Evolutionary conservation across 2,888 invertebrate species (phyloP), one percentile per base, ranked within the genome.

Genomic region (Aspidiotus destructor): DNA sequence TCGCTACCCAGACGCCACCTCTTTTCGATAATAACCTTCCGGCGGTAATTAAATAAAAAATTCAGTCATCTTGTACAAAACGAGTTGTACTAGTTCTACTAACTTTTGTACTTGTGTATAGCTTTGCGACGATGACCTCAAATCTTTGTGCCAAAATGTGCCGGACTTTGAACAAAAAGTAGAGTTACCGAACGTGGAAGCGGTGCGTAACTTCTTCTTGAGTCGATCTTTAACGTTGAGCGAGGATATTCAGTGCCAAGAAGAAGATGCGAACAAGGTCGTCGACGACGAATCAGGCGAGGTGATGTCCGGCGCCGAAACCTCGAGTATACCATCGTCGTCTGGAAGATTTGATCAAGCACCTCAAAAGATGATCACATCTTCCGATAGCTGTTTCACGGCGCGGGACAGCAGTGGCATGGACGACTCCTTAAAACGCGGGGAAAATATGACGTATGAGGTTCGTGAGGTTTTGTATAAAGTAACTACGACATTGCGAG

Each of bases 1-100:
- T 89, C 77, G 93, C 91, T 63, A 90, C 88, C 6, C 85, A 87
- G 75, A 83, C 87, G 69, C 90, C 91, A 0, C 80, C 85, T 0
- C 79, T 82, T n/a, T 92, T 91, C 75, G 92, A 92, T 76, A 81
- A 82, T 16, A 80, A 81, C 55, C 77, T 90, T 71, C 89, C 89
- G 16, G 83, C 84, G 75, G 81, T 88, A 69, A 80, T 53, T 41
- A 54, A 28, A 28, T 3, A 3, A 5, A 28, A 28, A 28, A 28
- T 28, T 28, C 28, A 28, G 28, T 28, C 28, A 28, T 5, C 53
- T 7, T 61, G 9, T 11, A 52, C 15, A 16, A 40, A 60, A 8
- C 17, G 7, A 40, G 40, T 16, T n/a, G 60, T 17, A 28, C 8
- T 60, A 15, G 28, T 28, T 28, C 28, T 28, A 28, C 5, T 48